Evolutionary conservation across 2,797 vertebrate species (phyloP), one percentile per base, ranked within the genome.

Genomic region (Acrossocheilus wenchowensis): DNA sequence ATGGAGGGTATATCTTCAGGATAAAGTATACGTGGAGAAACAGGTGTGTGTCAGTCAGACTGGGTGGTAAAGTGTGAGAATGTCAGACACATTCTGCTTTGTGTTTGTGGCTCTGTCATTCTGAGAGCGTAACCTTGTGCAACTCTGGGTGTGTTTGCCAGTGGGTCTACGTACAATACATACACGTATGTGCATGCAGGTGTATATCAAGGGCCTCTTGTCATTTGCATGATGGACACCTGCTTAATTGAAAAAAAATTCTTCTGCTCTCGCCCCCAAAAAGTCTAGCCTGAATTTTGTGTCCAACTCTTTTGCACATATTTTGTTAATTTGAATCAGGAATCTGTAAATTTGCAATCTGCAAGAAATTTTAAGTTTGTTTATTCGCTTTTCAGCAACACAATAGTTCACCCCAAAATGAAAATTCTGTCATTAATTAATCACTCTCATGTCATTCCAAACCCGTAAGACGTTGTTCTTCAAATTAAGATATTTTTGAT

Each of bases 31-130:
- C n/a, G 62, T 62, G 80, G 39, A 86, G 14, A 45, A 45, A 88
- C 78, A 88, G 91, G 91, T 93, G 88, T 90, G 86, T 57, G 50
- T 87, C 75, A 71, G 85, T 62, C 84, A 34, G 57, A 50, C 68
- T 74, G 68, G 34, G 30, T 74, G 50, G 54, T 66, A 81, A 66
- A 74, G 34, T 41, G 48, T 52, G 34, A n/a, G 10, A 82, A 82
- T 84, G 30, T 62, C 26, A 62, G 66, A 62, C 26, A 71, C 15
- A 52, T 41, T 23, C 57, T 50, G 23, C 3, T 0, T 0, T 84
- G 50, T 81, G 54, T 72, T 43, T 9, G 9, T 83, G 64, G 30
- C 23, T 68, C 17, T 75, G 71, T 86, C 66, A 73, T 36, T 85
- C 50, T 43, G 23, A 69, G 41, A 69, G 50, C 12, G 3, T 57